Evolutionary conservation across 1,140 invertebrate species (phyloP).

Genomic region (Mercenaria mercenaria): DNA sequence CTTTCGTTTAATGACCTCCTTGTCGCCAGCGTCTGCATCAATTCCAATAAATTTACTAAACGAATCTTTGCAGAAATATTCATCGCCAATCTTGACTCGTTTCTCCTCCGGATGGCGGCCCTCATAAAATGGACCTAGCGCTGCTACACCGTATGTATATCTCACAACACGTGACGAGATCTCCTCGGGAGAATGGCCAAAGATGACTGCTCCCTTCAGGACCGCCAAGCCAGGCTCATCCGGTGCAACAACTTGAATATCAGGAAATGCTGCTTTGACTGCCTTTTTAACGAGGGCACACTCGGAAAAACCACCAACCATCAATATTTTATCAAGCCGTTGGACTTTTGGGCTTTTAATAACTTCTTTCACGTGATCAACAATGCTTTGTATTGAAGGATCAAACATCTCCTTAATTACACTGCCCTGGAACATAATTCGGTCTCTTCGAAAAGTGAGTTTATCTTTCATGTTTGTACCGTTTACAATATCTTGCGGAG

Average conservation of each 20-base stretch:
- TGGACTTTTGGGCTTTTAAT: slow-evolving; percentile 47
- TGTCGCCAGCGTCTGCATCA: slow-evolving; percentile 40
- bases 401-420: slow-evolving; percentile 61
- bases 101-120: slow-evolving; percentile 49
- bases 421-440: slow-evolving; percentile 14
- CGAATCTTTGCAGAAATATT: slow-evolving; percentile 62
- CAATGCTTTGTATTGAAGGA: slow-evolving; percentile 49
- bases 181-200: slow-evolving; percentile 64
- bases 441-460: slow-evolving; percentile 40
- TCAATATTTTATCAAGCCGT: slow-evolving; percentile 62
- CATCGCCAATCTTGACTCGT: slow-evolving; percentile 49
- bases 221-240: slow-evolving; percentile 70
- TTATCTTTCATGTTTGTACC: slow-evolving; percentile 25
- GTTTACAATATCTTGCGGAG: not conserved
- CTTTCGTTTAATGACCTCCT: slow-evolving; percentile 46
- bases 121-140: slow-evolving; percentile 47
- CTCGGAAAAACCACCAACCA: slow-evolving; percentile 75
- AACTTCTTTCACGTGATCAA: slow-evolving; percentile 64
- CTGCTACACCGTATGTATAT: slow-evolving; percentile 68
- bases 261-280: slow-evolving; percentile 57
- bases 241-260: slow-evolving; percentile 65
- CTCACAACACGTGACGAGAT: slow-evolving; percentile 59
- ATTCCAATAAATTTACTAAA: slow-evolving; percentile 67
- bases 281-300: slow-evolving; percentile 54
- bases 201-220: slow-evolving; percentile 74